Conservation (phyloP, 2,113 vertebrate genomes). For the Baryphthengus martii region DNA sequence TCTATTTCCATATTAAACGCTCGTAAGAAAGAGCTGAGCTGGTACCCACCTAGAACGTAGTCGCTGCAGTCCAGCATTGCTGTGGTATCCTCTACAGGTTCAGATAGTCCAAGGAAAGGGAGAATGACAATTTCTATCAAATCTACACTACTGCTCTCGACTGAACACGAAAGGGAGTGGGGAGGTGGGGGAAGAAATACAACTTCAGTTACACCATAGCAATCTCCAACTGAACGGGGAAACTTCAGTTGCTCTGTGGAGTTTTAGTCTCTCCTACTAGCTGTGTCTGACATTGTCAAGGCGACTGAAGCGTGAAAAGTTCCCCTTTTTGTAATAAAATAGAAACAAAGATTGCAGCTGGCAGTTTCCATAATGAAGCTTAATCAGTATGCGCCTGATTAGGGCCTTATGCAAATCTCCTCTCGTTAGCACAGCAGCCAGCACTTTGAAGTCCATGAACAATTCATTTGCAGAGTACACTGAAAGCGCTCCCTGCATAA, state of each 20-base stretch:
- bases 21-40: constrained; percentile 66
- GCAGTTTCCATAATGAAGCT: constrained; percentile 98
- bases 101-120: constrained; percentile 69
- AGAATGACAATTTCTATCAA: constrained; percentile 70
- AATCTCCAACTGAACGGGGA: constrained; percentile 78
- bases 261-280: constrained; percentile 81
- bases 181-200: constrained; percentile 69
- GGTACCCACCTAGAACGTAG: constrained; percentile 83
- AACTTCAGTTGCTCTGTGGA: constrained; percentile 82
- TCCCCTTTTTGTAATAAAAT: constrained; percentile 94
- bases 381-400: constrained; percentile 99
- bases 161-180: constrained; percentile 52
- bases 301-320: constrained; percentile 95
- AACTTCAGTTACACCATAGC: constrained; percentile 79
- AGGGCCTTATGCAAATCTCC: constrained; percentile 98
- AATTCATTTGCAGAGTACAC: constrained; percentile 96
- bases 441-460: constrained; percentile 99
- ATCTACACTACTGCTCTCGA: constrained; percentile 69
- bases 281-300: constrained; percentile 90
- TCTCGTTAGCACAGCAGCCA: constrained; percentile 96
- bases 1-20: constrained; percentile 73
- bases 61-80: constrained; percentile 84
- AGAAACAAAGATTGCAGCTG: constrained; percentile 99
- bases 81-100: constrained; percentile 71
- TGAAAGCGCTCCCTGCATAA: constrained; percentile 98